Conservation (phyloP, 2,113 vertebrate genomes). For the Dinomys branickii region DNA sequence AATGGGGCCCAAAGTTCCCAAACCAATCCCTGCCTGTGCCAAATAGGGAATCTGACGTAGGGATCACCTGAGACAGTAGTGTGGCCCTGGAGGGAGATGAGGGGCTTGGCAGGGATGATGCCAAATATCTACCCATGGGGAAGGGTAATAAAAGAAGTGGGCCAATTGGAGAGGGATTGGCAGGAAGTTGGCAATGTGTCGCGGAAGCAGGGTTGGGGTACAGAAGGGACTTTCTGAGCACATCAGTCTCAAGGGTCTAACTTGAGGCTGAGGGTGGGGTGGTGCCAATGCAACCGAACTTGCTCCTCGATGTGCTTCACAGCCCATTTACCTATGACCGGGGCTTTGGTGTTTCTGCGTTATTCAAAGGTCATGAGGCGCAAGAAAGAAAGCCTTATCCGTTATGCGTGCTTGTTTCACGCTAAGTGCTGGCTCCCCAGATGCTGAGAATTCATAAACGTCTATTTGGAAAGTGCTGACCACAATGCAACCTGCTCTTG, state of each 20-base stretch:
- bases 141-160: neutral
- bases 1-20: neutral
- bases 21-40: accelerated
- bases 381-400: constrained; percentile 74
- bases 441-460: constrained; percentile 82
- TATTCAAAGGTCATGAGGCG: constrained; percentile 83
- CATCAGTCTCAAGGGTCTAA: neutral
- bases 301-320: neutral
- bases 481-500: neutral
- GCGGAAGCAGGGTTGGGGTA: neutral
- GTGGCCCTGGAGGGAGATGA: neutral
- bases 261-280: neutral
- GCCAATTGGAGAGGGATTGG: neutral
- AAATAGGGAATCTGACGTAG: neutral
- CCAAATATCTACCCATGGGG: neutral
- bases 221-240: neutral
- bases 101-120: neutral
- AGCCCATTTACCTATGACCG: constrained; percentile 51
- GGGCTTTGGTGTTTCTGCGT: constrained; percentile 82
- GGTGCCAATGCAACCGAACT: neutral
- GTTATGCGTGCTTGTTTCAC: constrained; percentile 86
- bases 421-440: constrained; percentile 83
- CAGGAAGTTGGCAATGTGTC: too few relatives aligned
- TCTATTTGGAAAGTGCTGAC: constrained; percentile 80
- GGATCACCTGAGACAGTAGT: neutral